Percentiles rank a stretch among this genome's conserved stretches.
Conservation (phyloP, 2,888 invertebrate species). For the Drosophila neonasuta region DNA sequence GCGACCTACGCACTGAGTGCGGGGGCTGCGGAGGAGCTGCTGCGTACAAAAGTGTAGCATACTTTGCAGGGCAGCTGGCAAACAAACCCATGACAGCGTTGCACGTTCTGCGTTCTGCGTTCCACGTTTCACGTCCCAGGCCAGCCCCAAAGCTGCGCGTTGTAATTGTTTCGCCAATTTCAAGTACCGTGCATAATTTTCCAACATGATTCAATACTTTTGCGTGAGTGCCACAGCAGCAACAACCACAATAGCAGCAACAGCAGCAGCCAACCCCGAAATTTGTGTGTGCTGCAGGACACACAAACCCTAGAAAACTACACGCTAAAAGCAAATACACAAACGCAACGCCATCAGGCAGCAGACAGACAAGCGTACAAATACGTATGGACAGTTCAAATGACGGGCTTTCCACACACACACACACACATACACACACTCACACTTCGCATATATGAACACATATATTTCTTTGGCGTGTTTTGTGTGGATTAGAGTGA, state of each 20-base stretch:
- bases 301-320: slow-evolving; percentile 61
- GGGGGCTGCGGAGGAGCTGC: slow-evolving; percentile 22
- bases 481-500: slow-evolving; percentile 63
- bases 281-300: slow-evolving; percentile 52
- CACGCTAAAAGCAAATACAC: slow-evolving; percentile 67
- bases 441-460: not conserved
- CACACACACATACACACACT: slow-evolving; percentile 1
- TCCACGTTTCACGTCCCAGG: not conserved
- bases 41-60: slow-evolving; percentile 63
- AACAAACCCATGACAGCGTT: slow-evolving; percentile 34
- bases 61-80: slow-evolving; percentile 58
- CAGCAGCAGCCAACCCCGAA: slow-evolving; percentile 47
- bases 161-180: slow-evolving; percentile 77
- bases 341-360: slow-evolving; percentile 22
- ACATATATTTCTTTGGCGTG: slow-evolving; percentile 44
- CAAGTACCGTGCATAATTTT: slow-evolving; percentile 74
- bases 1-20: slow-evolving; percentile 27
- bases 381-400: slow-evolving; percentile 73
- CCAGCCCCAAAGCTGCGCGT: slow-evolving; percentile 38
- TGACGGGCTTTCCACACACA: slow-evolving; percentile 53
- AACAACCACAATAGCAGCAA: slow-evolving; percentile 13
- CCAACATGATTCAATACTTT: slow-evolving; percentile 75
- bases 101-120: not conserved
- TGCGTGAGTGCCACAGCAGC: slow-evolving; percentile 49
- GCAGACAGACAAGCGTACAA: slow-evolving; percentile 67